Evolutionary conservation across 2,113 vertebrate genomes (phyloP).

Genomic region (Calyptomena viridis): DNA sequence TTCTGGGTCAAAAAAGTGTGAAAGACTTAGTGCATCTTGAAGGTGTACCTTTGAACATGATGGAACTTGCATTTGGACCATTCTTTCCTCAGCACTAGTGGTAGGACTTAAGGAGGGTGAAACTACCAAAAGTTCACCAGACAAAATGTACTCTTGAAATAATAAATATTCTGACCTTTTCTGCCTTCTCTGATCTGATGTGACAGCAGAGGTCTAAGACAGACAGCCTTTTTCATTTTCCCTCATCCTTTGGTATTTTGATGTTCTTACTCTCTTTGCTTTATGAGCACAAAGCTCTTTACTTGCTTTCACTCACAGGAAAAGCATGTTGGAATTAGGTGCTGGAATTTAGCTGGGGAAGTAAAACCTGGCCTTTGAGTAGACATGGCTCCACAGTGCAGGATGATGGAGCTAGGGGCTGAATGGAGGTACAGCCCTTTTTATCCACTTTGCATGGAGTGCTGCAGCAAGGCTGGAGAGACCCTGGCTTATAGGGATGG

Average conservation of each 20-base stretch:
- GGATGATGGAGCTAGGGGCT: not conserved
- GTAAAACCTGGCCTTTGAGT: not conserved
- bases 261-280: not conserved
- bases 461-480: not conserved
- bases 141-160: not conserved
- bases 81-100: not conserved
- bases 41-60: not conserved
- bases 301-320: not conserved
- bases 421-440: not conserved
- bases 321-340: not conserved
- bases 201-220: not conserved
- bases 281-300: not conserved
- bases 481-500: not conserved
- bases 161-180: constrained; percentile 21
- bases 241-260: not conserved
- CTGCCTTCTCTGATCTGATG: not conserved
- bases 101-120: not conserved
- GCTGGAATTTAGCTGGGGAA: not conserved
- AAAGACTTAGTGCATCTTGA: not conserved
- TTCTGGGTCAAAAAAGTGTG: not conserved
- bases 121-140: not conserved
- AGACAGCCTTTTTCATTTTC: not conserved
- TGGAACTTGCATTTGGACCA: not conserved
- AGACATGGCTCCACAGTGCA: not conserved
- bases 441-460: not conserved